Base-by-base conservation (phyloP, 2,113 vertebrate genomes). In the Siniperca chuatsi region DNA sequence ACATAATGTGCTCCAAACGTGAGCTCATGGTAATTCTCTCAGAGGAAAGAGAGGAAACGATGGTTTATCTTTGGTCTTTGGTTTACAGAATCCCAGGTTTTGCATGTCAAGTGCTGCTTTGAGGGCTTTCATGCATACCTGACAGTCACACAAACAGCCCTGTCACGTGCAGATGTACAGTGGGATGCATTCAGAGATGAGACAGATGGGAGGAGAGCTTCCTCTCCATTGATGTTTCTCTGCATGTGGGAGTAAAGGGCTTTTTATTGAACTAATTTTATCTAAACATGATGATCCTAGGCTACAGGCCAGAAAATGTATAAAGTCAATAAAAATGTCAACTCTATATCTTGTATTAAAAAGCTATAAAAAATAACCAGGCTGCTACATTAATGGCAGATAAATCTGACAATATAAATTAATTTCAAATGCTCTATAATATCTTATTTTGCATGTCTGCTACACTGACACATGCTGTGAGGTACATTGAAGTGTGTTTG, bases 101-200 rank as follows among this genome's bases (percentile, higher is more conserved):
- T 78, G 66, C 79, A 77, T 87, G 70, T 89, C 57, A 74, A 88
- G 79, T 65, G 72, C 54, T 50, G 78, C 79, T 90, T 70, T 78
- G 35, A 86, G 85, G 65, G 78, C 62, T 87, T 78, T 75, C 64
- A 60, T 42, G 21, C 61, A 62, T 25, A 74, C 48, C 67, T 23
- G 11, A 55, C 9, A 8, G 68, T 76, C 77, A 37, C 70, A 75
- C 65, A 82, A 71, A 83, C 72, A 55, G 68, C 40, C 57, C 67
- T 76, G 74, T 74, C 80, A 86, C 71, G 68, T 92, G 87, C 81
- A 90, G 80, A 86, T 93, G 75, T 79, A 50, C 58, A 44, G 74
- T 79, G 72, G 66, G 79, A 87, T 85, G 40, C 74, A 42, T 72
- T 71, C 78, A 81, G 72, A 77, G 83, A 77, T 85, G 74, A 90